These are phyloP conservation scores for Chrysochloris asiatica DNA, from an alignment of 2,113 vertebrate genomes.

Conservation along the genomic window DNA sequence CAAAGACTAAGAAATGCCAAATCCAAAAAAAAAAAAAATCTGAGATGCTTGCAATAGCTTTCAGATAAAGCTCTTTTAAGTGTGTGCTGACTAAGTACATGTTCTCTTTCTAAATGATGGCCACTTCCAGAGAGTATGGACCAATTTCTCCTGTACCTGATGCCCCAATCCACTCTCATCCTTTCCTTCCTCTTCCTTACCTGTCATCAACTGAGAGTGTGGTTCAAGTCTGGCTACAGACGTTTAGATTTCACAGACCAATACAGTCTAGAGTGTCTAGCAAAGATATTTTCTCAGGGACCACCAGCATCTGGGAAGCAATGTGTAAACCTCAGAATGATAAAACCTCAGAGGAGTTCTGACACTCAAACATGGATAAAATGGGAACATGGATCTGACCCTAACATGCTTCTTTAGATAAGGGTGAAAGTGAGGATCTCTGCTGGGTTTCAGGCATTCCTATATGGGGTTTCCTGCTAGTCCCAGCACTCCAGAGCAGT, in stretches of 20 bases:
- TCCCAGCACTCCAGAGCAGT: not conserved
- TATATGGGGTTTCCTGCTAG: no score
- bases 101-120: not conserved
- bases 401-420: not conserved
- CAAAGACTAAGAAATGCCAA: conserved; percentile 54
- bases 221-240: not conserved
- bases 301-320: not conserved
- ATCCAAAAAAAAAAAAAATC: not conserved
- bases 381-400: accelerated
- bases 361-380: no score
- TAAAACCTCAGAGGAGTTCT: not conserved
- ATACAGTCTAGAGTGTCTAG: not conserved
- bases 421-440: not conserved
- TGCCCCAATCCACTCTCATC: accelerated
- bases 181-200: not conserved
- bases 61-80: conserved; percentile 36
- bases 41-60: not conserved
- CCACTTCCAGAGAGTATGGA: not conserved
- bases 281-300: not conserved
- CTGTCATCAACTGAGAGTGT: not conserved
- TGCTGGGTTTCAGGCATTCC: not conserved
- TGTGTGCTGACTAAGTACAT: not conserved
- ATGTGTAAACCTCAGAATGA: not conserved
- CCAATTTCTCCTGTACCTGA: not conserved
- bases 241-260: not conserved